Base-by-base conservation (phyloP, 1,140 invertebrate genomes). In the Heliconius congener region DNA sequence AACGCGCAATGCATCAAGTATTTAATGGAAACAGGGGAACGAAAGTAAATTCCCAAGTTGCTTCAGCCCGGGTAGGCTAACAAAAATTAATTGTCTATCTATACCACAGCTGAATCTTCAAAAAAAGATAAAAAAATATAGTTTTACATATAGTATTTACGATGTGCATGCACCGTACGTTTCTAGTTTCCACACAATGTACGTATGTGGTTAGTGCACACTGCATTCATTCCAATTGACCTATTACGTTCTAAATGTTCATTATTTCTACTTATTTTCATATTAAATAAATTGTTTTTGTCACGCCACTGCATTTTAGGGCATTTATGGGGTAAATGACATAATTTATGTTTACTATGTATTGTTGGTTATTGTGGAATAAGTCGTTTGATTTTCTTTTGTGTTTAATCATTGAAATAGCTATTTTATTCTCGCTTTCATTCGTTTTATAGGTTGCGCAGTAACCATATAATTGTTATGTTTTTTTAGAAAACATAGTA, bases 201-300 rank as follows among this genome's bases (percentile, higher is more conserved):
- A 66, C 11, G 27, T 30, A 16, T 30, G 23, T 27, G 27, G 60
- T 66, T 66, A 66, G 60, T 66, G 27, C 60, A 66, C 5, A 11
- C 27, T 66, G 23, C 60, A 66, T 66, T 66, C 23, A 66, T 66
- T 27, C 2, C 60, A 66, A 66, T 66, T 66, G 60, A 66, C 60
- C 60, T 66, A 66, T 66, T 66, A 30, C 60, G 60, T 30, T 30
- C 3, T 18, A 66, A 13, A 66, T 66, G 60, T 66, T 16, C 60
- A 16, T 66, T 66, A 66, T 66, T 66, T 30, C 60, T 66, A 23
- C 60, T 30, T 66, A 66, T 66, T 66, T 66, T 66, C 23, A 23
- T 66, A 66, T 66, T 66, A 66, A 66, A 66, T 66, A 66, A 66
- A 66, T 66, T 11, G 60, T 66, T 66, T 66, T 66, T 66, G 60